Evolutionary conservation across 2,888 invertebrate species (phyloP).

Genomic region (Hirtodrosophila duncani): DNA sequence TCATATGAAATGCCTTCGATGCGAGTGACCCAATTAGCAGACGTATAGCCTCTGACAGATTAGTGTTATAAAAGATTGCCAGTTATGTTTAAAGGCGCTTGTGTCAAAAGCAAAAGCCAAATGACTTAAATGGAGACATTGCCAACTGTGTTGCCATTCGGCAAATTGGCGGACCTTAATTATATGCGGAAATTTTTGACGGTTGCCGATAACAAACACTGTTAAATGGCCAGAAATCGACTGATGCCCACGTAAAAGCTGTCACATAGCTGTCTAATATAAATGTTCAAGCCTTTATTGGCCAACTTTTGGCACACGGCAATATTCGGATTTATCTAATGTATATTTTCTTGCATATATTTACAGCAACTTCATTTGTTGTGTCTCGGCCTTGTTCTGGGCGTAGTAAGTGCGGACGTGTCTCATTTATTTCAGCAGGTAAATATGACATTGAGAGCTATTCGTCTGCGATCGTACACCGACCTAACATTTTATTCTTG

Average conservation of each 20-base stretch:
- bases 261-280: constrained; percentile 29
- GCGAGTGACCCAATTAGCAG: constrained; percentile 33
- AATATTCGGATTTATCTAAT: constrained; percentile 4
- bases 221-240: constrained; percentile 36
- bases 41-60: constrained; percentile 12
- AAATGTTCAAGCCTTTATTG: constrained; percentile 23
- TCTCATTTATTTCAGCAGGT: constrained; percentile 35
- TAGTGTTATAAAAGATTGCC: constrained; percentile 19
- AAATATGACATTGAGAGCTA: not conserved
- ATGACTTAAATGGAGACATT: constrained; percentile 6
- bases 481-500: not conserved
- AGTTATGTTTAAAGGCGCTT: constrained; percentile 13
- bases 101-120: constrained; percentile 22
- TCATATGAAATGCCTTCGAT: constrained; percentile 21
- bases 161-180: constrained; percentile 35
- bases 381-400: constrained; percentile 47
- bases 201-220: constrained; percentile 15
- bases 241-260: constrained; percentile 31
- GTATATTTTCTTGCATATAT: constrained; percentile 9
- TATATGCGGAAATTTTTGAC: constrained; percentile 37
- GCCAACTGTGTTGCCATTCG: constrained; percentile 3
- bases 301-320: constrained; percentile 9
- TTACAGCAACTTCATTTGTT: constrained; percentile 56
- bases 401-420: constrained; percentile 35
- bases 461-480: no score